Evolutionary conservation across 2,888 invertebrate genomes (phyloP), one percentile per base, ranked within the genome.

Genomic region (Strigamia transsilvanica): DNA sequence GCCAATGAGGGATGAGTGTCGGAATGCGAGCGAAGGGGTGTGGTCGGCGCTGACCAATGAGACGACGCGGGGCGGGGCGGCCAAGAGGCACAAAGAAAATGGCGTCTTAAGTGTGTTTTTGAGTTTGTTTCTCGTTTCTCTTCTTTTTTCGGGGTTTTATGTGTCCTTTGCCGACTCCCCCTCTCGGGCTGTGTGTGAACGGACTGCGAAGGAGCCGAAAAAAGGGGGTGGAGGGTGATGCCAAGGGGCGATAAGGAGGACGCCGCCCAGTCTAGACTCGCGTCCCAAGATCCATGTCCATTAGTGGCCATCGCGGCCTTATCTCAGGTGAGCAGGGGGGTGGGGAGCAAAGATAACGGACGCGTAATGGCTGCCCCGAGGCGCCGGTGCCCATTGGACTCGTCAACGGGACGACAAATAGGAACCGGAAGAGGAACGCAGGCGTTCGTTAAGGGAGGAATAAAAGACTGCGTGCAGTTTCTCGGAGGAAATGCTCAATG

Each of bases 171-270:
- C 21, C 21, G 56, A 4, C 56, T 56, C 46, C 15, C 46, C 46
- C 18, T 56, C 56, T 10, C 38, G 38, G 10, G 38, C 38, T 51
- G 13, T n/a, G 13, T 51, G 51, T 13, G n/a, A 51, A 56, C 21
- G 56, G 56, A 7, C 56, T 56, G 18, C 56, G 56, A n/a, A 18
- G 56, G 56, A 18, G 2, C 56, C 56, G 18, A 27, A 73, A 73
- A 32, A 73, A 77, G 32, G 77, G 77, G 77, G 79, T 38, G 79
- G 79, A 34, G 79, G 79, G 79, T 23, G 79, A 42, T 79, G 41
- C 41, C 41, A 41, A 23, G 18, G 79, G 79, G 79, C 38, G 79
- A 41, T 56, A 56, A 56, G 56, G 18, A 56, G 56, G 56, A 56
- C 56, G 56, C 56, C 56, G 56, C 56, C 56, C 56, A 56, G 56